Conservation (phyloP, 2,888 invertebrate genomes). For the Agonopterix subpropinquella region DNA sequence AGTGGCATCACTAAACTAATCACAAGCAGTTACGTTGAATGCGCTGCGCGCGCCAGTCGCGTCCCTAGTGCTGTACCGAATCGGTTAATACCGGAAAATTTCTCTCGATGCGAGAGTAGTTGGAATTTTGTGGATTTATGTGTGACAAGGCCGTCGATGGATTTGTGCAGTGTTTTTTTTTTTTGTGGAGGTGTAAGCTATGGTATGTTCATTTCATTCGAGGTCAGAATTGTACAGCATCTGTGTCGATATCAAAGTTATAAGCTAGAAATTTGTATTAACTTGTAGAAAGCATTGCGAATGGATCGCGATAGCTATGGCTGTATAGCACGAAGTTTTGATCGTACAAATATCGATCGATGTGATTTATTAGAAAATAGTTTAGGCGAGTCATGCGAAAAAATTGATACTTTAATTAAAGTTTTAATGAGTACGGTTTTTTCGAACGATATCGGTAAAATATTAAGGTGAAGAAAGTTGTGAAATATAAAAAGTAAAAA, state of each 20-base stretch:
- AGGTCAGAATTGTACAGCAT: slow-evolving; percentile 1
- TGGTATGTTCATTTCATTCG: slow-evolving; percentile 4
- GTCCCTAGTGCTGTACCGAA: slow-evolving; percentile 4
- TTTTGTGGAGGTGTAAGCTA: slow-evolving; percentile 7
- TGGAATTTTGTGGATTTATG: not conserved
- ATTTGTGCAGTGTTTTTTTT: not conserved
- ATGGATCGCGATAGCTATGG: too few species aligned
- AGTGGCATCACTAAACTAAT: not conserved
- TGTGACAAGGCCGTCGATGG: not conserved
- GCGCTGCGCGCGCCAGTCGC: slow-evolving; percentile 24
- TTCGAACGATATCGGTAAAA: too few species aligned
- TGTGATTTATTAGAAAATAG: too few species aligned
- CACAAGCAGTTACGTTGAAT: slow-evolving; percentile 26
- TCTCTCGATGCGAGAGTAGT: slow-evolving; percentile 1
- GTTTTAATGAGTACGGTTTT: too few species aligned
- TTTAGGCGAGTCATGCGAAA: too few species aligned
- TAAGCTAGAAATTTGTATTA: too few species aligned
- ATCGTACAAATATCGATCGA: too few species aligned
- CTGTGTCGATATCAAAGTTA: not conserved
- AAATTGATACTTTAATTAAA: too few species aligned
- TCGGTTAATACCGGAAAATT: slow-evolving; percentile 2
- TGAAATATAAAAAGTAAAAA: too few species aligned
- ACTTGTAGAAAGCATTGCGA: too few species aligned
- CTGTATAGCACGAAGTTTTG: too few species aligned
- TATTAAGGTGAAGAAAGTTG: too few species aligned